Base-by-base conservation (phyloP, 2,113 vertebrate genomes). In the Athene noctua region DNA sequence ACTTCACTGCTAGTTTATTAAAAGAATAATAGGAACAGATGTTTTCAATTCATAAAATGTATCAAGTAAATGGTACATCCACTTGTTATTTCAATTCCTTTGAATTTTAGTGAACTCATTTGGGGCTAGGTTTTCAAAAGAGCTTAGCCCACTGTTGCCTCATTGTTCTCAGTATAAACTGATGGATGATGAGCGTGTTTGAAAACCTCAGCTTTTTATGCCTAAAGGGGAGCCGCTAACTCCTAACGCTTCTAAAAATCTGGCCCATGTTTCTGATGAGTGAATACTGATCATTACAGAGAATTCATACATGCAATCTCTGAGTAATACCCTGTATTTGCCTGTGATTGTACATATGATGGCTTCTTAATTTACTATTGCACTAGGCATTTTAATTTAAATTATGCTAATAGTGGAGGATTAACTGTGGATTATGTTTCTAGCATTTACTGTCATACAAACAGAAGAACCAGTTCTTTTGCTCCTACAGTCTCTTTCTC, bases 21-120 rank as follows among this genome's bases (percentile, higher is more conserved):
- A 80, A 95, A 84, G 80, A 92, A 96, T 93, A 97, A 97, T 94
- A 58, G 94, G 81, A 95, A 73, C 96, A 97, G 95, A 95, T 96
- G 94, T 95, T 97, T 94, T 91, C 89, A 82, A 7, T 97, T 97
- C 96, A 95, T 82, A 72, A 90, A 95, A 73, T 82, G 73, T 54
- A 91, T 91, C 68, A 68, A 85, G 44, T 87, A 91, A 91, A 91
- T 95, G 91, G 68, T 81, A 65, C 94, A 95, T 94, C 88, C 94
- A 94, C 94, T 95, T 95, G 91, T 87, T 91, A 91, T 97, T 96
- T 89, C 77, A 84, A 38, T 89, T 89, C 91, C 80, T 97, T 94
- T 96, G 91, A 95, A 96, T 95, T 92, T 89, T 84, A 82, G 86
- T 81, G 94, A 96, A 81, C 86, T 92, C 80, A 89, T 96, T 82